Evolutionary conservation across 2,888 invertebrate genomes (phyloP), one percentile per base, ranked within the genome.

Genomic region (Acutogordius australiensis): DNA sequence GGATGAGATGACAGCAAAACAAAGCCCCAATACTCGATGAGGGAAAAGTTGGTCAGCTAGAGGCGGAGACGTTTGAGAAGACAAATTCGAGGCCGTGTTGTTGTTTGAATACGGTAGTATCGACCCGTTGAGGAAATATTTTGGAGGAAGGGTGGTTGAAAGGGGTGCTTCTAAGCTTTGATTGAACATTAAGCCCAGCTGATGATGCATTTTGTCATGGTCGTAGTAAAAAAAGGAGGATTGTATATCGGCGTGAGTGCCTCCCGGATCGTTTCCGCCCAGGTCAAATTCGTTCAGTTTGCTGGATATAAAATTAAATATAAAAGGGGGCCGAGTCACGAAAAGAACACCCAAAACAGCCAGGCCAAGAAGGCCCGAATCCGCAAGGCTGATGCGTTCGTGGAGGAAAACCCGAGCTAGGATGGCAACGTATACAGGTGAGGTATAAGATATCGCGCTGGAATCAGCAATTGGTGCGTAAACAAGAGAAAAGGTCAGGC

Each of bases 391-490:
- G 8, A 51, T 51, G 8, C n/a, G n/a, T 51, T 51, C 51, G 4
- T 23, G 4, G 18, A 51, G 51, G 23, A 51, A 51, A 23, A 51
- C 23, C 18, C 51, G 51, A 23, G 51, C 51, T 51, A 51, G 23
- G 4, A 51, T 23, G 8, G 51, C 51, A 4, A 51, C 51, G 51
- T 51, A 51, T 8, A 51, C 26, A 26, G 51, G 51, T n/a, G 51
- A 51, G 51, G 51, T 51, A 26, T 51, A 51, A 4, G 51, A 51
- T 8, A 51, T 51, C n/a, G 51, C 23, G 26, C 51, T 51, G 23
- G 51, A 13, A 23, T 51, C 51, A 4, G 51, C 8, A 4, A 51
- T 51, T 4, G 51, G 51, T 13, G 51, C 51, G 4, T 21, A 51
- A 51, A 51, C 51, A 8, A 51, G 13, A 4, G n/a, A 4, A 23